Evolutionary conservation across 2,888 invertebrate genomes (phyloP), one percentile per base, ranked within the genome.

Genomic region (Philopedon plagiatum): DNA sequence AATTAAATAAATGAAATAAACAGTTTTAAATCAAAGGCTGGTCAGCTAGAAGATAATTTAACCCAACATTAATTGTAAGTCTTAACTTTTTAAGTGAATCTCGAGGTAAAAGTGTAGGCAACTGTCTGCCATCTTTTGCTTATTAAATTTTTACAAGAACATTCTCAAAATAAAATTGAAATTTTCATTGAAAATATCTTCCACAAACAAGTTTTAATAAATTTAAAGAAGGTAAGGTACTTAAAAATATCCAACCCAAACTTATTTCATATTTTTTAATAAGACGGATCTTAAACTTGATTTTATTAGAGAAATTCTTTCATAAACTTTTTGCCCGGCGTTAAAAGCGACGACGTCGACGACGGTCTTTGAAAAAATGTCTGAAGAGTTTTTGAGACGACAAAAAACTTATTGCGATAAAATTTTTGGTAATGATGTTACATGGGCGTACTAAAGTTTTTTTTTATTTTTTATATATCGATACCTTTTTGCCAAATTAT

Each of bases 241-340:
- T 54, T 29, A 13, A 29, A 54, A 51, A 29, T 23, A 15, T 18
- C 29, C 29, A 29, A 54, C 29, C 29, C 51, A 15, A 54, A 54
- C 51, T 54, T 54, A 29, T 54, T 54, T 29, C 21, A 54, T 54
- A 54, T n/a, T 54, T 54, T 54, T 54, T 54, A 54, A 9, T 49
- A 29, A 29, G 15, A 29, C n/a, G n/a, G n/a, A 26, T 3, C 29
- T 23, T 54, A 54, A 54, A 54, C 29, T 32, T 54, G 29, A 54
- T 54, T 54, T 29, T 54, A 54, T 54, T 54, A 54, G n/a, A 26
- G 26, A 54, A 15, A 54, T 29, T 54, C 15, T 11, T 54, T 51
- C 29, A 13, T 29, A 29, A 54, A 54, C 51, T 54, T 54, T 51
- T 54, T 54, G 18, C 5, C 29, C 13, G 1, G 26, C 15, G 51